Percentiles rank a stretch among this genome's conserved stretches.
These are phyloP conservation scores for Bagarius yarrelli DNA, from an alignment of 2,113 vertebrate genomes.

Conservation along the genomic window DNA sequence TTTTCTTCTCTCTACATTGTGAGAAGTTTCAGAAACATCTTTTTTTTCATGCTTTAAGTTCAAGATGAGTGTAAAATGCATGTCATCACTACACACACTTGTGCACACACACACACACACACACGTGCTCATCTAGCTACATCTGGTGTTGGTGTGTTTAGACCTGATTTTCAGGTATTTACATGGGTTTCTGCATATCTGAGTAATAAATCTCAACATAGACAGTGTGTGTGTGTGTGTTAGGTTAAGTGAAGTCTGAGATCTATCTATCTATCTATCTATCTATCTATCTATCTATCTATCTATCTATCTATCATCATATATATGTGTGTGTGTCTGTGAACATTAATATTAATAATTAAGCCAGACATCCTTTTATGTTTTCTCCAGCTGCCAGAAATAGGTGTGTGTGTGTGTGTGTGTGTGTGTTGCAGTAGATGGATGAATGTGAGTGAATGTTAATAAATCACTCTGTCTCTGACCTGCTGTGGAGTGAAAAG, in stretches of 20 bases:
- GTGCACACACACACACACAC: background rate
- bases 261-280: too few relatives aligned
- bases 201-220: background rate
- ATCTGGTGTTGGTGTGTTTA: background rate
- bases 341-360: constrained; percentile 41
- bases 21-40: constrained; percentile 25
- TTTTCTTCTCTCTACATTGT: constrained; percentile 38
- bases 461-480: constrained; percentile 65
- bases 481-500: constrained; percentile 68
- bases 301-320: too few relatives aligned
- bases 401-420: constrained; percentile 19
- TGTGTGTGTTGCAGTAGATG: constrained; percentile 62
- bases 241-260: background rate
- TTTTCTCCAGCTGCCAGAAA: background rate
- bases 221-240: background rate
- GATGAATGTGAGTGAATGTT: constrained; percentile 70
- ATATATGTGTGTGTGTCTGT: constrained; percentile 54
- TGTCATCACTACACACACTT: background rate
- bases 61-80: background rate
- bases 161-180: background rate
- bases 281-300: too few relatives aligned
- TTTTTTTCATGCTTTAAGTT: constrained; percentile 44
- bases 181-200: background rate
- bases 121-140: too few relatives aligned
- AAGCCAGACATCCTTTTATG: constrained; percentile 42